A percentile compares a stretch with the other conserved stretches of the same genome.
phyloP scores from a whole-genome alignment of 2,797 vertebrate species.

The Discoglossus pictus region DNA sequence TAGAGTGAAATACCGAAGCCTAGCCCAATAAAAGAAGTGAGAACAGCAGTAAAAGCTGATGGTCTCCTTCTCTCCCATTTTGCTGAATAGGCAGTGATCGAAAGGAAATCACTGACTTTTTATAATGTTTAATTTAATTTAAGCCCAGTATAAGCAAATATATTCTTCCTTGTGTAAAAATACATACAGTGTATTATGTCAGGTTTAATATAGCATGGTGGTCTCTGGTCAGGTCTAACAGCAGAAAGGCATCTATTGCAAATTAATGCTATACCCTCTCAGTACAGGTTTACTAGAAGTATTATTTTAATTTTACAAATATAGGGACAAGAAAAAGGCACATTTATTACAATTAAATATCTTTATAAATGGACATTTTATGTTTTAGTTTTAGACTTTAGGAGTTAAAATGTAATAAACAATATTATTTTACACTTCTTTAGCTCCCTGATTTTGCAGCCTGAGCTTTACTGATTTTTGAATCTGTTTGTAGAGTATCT shows the following conservation, averaged over 20 bases:
- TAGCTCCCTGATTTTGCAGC: not conserved
- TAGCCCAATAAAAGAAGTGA: too few species aligned
- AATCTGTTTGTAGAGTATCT: conserved; percentile 62
- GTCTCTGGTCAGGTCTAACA: conserved; percentile 56
- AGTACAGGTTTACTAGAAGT: conserved; percentile 4
- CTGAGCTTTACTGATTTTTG: conserved; percentile 60
- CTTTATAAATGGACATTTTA: too few species aligned
- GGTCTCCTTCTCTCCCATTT: conserved; percentile 18
- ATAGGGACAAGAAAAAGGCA: too few species aligned
- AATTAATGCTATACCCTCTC: conserved; percentile 39
- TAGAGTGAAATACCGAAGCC: too few species aligned
- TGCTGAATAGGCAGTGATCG: not conserved
- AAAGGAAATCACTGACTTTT: conserved; percentile 3
- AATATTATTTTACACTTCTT: not conserved
- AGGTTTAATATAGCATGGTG: conserved; percentile 62
- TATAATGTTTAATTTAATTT: conserved; percentile 5
- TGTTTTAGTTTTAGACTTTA: too few species aligned
- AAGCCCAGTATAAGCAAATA: not conserved
- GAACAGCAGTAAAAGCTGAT: conserved; percentile 36
- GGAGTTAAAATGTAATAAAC: too few species aligned
- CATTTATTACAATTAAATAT: too few species aligned
- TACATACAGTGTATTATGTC: conserved; percentile 39
- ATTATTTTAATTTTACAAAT: too few species aligned
- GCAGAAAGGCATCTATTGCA: conserved; percentile 45
- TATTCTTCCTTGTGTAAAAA: not conserved